Conservation (phyloP, 1,140 invertebrate species). For the Eumaeus atala region DNA sequence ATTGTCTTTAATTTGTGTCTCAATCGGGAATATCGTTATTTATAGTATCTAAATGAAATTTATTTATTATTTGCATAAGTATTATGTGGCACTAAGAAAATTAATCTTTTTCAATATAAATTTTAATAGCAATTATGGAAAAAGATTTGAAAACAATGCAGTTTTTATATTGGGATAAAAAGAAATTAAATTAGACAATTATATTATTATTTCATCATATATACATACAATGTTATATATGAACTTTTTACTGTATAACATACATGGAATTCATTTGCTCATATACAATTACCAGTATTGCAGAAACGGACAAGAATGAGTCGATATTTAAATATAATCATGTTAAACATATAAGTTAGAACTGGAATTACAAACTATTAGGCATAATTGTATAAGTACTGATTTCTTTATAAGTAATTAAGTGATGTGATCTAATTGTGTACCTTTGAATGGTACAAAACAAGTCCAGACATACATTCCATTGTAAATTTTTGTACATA, state of each 20-base stretch:
- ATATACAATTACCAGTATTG: conserved; percentile 53
- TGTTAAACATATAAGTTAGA: conserved; percentile 26
- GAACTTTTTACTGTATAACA: not conserved
- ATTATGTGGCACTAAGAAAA: no score
- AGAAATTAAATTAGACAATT: no score
- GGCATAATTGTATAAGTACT: conserved; percentile 50
- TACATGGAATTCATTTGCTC: conserved; percentile 36
- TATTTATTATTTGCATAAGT: no score
- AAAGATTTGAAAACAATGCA: no score
- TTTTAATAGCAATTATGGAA: no score
- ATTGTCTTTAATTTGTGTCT: no score
- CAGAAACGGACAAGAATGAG: conserved; percentile 37
- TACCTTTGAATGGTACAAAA: conserved; percentile 43
- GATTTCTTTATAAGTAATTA: conserved; percentile 42
- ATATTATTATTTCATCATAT: not conserved
- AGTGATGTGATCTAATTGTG: conserved; percentile 48
- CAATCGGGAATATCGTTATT: no score
- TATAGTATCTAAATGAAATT: no score
- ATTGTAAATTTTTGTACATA: conserved; percentile 56
- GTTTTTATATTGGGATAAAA: no score
- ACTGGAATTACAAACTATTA: conserved; percentile 29
- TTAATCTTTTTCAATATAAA: no score
- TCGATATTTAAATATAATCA: conserved; percentile 34
- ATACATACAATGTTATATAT: conserved; percentile 1
- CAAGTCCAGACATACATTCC: conserved; percentile 68